Conservation (phyloP, 2,888 invertebrate genomes). For the Physocephala rufipes region DNA sequence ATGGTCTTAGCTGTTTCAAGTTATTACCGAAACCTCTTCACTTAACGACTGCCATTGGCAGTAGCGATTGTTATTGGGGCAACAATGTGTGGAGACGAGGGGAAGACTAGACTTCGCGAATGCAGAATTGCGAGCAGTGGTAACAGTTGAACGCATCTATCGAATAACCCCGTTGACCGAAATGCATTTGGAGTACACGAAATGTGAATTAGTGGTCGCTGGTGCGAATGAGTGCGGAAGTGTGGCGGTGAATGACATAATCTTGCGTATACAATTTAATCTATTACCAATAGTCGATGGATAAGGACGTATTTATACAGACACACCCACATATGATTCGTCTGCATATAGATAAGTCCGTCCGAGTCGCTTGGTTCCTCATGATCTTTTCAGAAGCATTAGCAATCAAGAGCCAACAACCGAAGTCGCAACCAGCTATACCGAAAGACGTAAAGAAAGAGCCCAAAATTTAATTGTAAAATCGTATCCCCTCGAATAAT, state of each 20-base stretch:
- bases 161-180: conserved; percentile 65
- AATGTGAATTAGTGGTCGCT: conserved; percentile 66
- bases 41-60: too few species aligned
- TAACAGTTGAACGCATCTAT: conserved; percentile 13
- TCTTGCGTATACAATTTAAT: conserved; percentile 64
- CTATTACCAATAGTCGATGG: conserved; percentile 42
- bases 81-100: too few species aligned
- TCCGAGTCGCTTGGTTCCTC: too few species aligned
- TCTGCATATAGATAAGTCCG: too few species aligned
- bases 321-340: conserved; percentile 37
- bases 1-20: too few species aligned
- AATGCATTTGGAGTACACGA: conserved; percentile 65
- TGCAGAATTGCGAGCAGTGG: too few species aligned
- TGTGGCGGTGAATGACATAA: conserved; percentile 58
- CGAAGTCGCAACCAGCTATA: too few species aligned
- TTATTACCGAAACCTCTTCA: too few species aligned
- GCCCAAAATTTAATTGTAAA: conserved; percentile 43
- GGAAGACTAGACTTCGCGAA: too few species aligned
- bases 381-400: too few species aligned
- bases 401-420: too few species aligned
- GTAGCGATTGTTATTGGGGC: not conserved
- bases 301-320: conserved; percentile 5
- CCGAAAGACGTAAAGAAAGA: conserved; percentile 38
- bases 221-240: conserved; percentile 34
- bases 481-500: conserved; percentile 27